Evolutionary conservation across 2,888 invertebrate species (phyloP).

Genomic region (Smittia sp.): DNA sequence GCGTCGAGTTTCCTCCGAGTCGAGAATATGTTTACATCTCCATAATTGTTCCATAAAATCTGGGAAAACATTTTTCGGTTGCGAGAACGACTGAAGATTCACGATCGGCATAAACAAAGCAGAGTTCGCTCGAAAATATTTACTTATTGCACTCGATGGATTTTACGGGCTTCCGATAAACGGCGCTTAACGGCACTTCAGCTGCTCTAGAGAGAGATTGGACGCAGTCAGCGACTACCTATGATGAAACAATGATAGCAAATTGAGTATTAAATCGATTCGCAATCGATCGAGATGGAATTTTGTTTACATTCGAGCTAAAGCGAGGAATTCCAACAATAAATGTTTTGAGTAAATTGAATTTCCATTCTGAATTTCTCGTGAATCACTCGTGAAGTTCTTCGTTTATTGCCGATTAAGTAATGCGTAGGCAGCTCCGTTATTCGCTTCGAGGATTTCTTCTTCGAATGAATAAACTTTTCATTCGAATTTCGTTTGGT

Average conservation of each 20-base stretch:
- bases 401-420: neutral
- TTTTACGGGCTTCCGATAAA: too few relatives aligned
- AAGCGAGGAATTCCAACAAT: neutral
- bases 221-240: too few relatives aligned
- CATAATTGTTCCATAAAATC: conserved; percentile 5
- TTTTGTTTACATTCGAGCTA: neutral
- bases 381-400: neutral
- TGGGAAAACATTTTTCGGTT: neutral
- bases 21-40: neutral
- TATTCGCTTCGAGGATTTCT: neutral
- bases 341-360: neutral
- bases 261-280: neutral
- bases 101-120: neutral
- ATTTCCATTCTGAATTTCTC: neutral
- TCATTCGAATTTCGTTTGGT: too few relatives aligned
- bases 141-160: too few relatives aligned
- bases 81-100: neutral
- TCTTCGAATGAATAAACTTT: too few relatives aligned
- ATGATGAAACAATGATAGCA: neutral
- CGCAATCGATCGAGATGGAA: neutral
- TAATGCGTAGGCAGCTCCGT: neutral
- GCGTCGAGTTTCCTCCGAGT: too few relatives aligned
- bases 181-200: too few relatives aligned
- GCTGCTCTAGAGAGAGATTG: neutral
- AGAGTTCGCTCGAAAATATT: too few relatives aligned